Evolutionary conservation across 2,888 invertebrate species (phyloP), one percentile per base, ranked within the genome.

Genomic region (Drosophila melanocephala): DNA sequence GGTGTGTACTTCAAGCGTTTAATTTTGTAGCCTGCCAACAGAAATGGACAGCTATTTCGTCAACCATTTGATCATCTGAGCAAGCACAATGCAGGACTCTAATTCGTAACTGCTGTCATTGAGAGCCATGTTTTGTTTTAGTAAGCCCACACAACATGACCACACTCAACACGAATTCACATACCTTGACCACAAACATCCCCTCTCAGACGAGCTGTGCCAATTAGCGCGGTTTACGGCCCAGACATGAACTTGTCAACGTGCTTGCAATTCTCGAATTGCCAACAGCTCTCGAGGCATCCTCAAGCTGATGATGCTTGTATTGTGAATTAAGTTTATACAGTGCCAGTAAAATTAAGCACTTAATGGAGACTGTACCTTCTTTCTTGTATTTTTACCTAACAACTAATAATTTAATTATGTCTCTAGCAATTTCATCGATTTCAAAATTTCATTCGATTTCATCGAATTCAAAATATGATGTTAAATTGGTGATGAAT

Each of bases 181-280:
- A 44, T 26, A n/a, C 22, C 53, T 26, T 26, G n/a, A 22, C 30
- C 30, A 30, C n/a, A 52, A 22, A 12, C 22, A 32, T 37, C 16
- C 16, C 61, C 6, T 26, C 12, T 14, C 26, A 12, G 22, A 22
- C 32, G 37, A 14, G 28, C 14, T 12, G 19, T 50, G 32, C 69
- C 68, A 68, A 68, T 51, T 51, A 56, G 56, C 33, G 33, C 33
- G 39, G 39, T 5, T 33, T 19, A 26, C 28, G 70, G 19, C 22
- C 19, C 19, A 10, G 10, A 32, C n/a, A 19, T 16, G 28, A 7
- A 30, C 52, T 52, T 42, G 33, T 52, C 33, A 53, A 42, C 33
- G 19, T 14, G 28, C 7, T 33, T 66, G 22, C 33, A 30, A 51
- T 7, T 10, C 44, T 19, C 12, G 9, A 52, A 28, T 22, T 37